These are phyloP conservation scores for Crotalus horridus DNA, from an alignment of 2,113 vertebrate genomes.

Conservation along the genomic window DNA sequence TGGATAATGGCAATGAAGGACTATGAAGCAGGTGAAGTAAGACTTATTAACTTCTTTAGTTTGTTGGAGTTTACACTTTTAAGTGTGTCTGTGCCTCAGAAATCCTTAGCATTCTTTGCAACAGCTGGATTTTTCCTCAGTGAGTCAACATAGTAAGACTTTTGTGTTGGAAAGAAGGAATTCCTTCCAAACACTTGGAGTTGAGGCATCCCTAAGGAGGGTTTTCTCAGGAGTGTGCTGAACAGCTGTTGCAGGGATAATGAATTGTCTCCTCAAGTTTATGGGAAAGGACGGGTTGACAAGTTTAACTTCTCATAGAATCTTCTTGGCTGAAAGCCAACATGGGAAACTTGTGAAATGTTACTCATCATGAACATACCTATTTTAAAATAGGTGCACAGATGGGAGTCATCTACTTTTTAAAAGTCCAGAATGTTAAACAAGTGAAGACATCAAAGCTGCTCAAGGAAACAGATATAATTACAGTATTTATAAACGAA, in stretches of 20 bases:
- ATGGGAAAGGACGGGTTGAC: conserved; percentile 38
- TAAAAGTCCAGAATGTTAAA: conserved; percentile 35
- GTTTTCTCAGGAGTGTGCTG: not conserved
- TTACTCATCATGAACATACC: conserved; percentile 21
- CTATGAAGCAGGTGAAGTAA: conserved; percentile 1
- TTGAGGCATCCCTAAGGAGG: not conserved
- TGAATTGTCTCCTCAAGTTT: conserved; percentile 40
- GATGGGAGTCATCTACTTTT: conserved; percentile 37
- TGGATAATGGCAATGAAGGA: not conserved
- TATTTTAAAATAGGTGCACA: conserved; percentile 47
- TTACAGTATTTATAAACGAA: conserved; percentile 27
- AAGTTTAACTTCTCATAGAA: conserved; percentile 20
- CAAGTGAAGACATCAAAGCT: conserved; percentile 53
- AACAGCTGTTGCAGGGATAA: conserved; percentile 6
- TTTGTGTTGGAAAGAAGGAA: not conserved
- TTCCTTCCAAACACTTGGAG: not conserved
- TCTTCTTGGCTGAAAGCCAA: conserved; percentile 21
- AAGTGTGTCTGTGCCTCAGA: rapidly evolving
- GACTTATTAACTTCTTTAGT: not conserved
- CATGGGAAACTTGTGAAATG: not conserved
- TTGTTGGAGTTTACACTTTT: not conserved
- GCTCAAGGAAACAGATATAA: conserved; percentile 41
- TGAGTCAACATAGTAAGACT: not conserved
- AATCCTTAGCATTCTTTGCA: conserved; percentile 21
- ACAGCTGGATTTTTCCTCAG: not conserved